Percentiles rank a stretch among this genome's conserved stretches.
Evolutionary conservation across 2,797 vertebrate species (phyloP).

Genomic region (Mormyrus hasselquistii): DNA sequence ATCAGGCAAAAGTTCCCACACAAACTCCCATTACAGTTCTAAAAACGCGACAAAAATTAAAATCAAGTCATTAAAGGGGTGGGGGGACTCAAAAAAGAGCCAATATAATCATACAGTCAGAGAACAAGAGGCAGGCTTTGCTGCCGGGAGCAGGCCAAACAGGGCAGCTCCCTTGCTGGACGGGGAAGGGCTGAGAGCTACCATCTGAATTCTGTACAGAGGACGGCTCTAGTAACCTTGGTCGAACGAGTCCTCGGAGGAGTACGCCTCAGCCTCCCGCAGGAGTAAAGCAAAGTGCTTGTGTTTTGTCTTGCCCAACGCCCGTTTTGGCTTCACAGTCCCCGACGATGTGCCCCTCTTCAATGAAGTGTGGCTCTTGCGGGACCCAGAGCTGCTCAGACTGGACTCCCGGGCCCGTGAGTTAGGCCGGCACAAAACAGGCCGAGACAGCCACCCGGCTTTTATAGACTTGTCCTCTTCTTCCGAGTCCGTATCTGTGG

Average conservation of each 20-base stretch:
- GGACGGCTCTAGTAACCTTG: conserved; percentile 94
- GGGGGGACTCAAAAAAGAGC: conserved; percentile 60
- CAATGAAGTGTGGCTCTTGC: conserved; percentile 58
- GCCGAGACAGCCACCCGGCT: conserved; percentile 76
- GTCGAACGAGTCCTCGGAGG: conserved; percentile 94
- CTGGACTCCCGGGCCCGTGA: conserved; percentile 51
- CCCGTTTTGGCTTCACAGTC: conserved; percentile 66
- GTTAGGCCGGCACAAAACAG: conserved; percentile 45
- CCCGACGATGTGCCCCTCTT: conserved; percentile 52
- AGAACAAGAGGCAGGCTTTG: conserved; percentile 61
- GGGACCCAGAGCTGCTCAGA: conserved; percentile 57
- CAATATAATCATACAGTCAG: conserved; percentile 56
- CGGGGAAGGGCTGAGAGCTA: conserved; percentile 1
- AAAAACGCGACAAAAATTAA: conserved; percentile 57
- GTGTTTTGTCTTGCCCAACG: conserved; percentile 77
- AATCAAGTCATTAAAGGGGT: conserved; percentile 44
- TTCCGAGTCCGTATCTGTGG: conserved; percentile 90
- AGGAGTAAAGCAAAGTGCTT: conserved; percentile 89
- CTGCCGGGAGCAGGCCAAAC: conserved; percentile 58
- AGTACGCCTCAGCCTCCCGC: conserved; percentile 81
- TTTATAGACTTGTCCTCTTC: conserved; percentile 72
- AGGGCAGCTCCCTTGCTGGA: neutral
- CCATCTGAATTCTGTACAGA: conserved; percentile 34
- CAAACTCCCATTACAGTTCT: conserved; percentile 81
- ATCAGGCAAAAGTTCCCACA: conserved; percentile 73